Evolutionary conservation across 2,797 vertebrate genomes (phyloP).

Genomic region (Carcharodon carcharias): DNA sequence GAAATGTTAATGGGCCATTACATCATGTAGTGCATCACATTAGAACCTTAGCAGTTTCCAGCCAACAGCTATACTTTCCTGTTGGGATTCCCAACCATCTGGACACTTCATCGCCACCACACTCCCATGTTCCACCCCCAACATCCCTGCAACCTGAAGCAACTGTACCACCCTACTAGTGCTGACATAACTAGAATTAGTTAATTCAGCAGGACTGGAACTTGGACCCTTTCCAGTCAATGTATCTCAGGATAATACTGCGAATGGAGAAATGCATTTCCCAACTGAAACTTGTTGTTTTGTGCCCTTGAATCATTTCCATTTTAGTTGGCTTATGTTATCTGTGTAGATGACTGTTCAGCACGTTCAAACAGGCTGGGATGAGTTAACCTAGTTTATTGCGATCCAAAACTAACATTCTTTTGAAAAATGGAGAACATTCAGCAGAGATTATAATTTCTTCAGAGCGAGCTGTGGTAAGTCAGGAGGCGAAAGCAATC

Average conservation of each 20-base stretch:
- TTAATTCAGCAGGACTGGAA: background rate
- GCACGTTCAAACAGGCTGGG: background rate
- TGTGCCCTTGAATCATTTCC: background rate
- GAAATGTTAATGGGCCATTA: background rate
- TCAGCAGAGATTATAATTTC: background rate
- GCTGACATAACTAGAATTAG: background rate
- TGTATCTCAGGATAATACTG: background rate
- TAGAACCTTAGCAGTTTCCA: background rate
- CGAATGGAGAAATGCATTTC: background rate
- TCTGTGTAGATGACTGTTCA: background rate
- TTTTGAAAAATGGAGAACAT: background rate
- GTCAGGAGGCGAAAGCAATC: background rate
- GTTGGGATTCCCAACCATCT: background rate
- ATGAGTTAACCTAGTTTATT: background rate
- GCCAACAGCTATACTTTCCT: background rate
- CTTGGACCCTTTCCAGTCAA: background rate
- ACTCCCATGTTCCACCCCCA: background rate
- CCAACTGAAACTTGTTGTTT: background rate
- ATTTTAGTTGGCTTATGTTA: background rate
- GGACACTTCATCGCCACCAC: too few species aligned
- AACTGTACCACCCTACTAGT: background rate
- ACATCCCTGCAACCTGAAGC: too few species aligned
- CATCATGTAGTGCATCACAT: background rate
- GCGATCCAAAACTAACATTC: background rate
- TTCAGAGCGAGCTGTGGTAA: background rate